Percentiles rank a stretch among this genome's conserved stretches.
These are phyloP conservation scores for Phaenicophaeus curvirostris DNA, from an alignment of 2,797 vertebrate genomes.

Conservation along the genomic window DNA sequence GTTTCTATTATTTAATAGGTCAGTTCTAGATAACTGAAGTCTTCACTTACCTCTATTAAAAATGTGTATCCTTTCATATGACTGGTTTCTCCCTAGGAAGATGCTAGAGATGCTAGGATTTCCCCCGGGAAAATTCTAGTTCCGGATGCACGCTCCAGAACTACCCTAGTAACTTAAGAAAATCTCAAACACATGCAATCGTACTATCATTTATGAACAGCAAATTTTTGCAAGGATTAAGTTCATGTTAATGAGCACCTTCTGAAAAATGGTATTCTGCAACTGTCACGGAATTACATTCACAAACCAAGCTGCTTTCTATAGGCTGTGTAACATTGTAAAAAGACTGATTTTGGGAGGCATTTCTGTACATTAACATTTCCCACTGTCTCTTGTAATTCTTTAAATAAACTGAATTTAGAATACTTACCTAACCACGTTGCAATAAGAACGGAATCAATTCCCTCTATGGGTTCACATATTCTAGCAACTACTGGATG, in stretches of 20 bases:
- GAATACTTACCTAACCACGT: conserved; percentile 90
- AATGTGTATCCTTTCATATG: neutral
- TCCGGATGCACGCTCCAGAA: neutral
- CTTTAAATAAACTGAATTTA: neutral
- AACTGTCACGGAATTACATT: neutral
- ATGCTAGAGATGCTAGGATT: neutral
- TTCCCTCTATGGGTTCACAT: conserved; percentile 96
- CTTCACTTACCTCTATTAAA: neutral
- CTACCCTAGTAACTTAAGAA: neutral
- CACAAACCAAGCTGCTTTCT: neutral
- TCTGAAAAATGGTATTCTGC: neutral
- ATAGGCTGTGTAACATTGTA: neutral
- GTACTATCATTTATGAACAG: neutral
- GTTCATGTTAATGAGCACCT: neutral
- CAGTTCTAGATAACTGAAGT: neutral
- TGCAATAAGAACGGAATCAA: conserved; percentile 92
- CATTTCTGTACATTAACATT: neutral
- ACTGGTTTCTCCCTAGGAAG: neutral
- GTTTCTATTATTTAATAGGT: neutral
- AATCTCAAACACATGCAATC: neutral
- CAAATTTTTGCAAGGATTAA: neutral
- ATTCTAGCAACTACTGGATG: conserved; percentile 96
- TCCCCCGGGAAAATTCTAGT: neutral
- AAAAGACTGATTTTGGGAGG: neutral
- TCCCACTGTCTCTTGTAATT: neutral